A percentile compares a stretch with the other conserved stretches of the same genome.
phyloP scores from a whole-genome alignment of 23 tunicate species.

The Trididemnum nubilum region DNA sequence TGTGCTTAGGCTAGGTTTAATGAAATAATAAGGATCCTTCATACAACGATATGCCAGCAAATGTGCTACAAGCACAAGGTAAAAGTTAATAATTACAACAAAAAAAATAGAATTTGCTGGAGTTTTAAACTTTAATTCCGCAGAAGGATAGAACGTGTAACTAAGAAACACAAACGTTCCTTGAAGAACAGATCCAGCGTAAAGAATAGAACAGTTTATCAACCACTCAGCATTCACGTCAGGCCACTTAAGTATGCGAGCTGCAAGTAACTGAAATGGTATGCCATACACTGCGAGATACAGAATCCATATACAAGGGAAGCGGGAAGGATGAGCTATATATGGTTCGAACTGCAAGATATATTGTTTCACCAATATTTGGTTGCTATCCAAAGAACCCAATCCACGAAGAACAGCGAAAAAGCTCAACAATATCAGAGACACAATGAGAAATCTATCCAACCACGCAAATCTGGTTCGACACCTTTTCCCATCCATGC shows the following conservation, averaged over 20 bases:
- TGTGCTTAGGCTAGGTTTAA: background rate
- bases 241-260: slow-evolving; percentile 5
- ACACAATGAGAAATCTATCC: background rate
- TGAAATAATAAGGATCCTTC: background rate
- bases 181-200: slow-evolving; percentile 55
- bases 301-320: slow-evolving; percentile 46
- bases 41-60: slow-evolving; percentile 27
- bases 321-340: slow-evolving; percentile 46
- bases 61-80: slow-evolving; percentile 26
- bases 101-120: background rate
- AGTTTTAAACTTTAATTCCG: slow-evolving; percentile 17
- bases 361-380: slow-evolving; percentile 34
- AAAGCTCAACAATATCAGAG: background rate
- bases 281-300: slow-evolving; percentile 55
- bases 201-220: slow-evolving; percentile 36
- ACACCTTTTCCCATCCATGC: background rate
- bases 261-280: slow-evolving; percentile 50
- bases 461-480: background rate
- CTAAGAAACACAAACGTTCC: slow-evolving; percentile 35
- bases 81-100: slow-evolving; percentile 1
- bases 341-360: slow-evolving; percentile 61
- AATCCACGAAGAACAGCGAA: slow-evolving; percentile 54
- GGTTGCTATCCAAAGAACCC: slow-evolving; percentile 50
- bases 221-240: slow-evolving; percentile 42
- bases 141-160: slow-evolving; percentile 41